Conservation (phyloP, 2,113 vertebrate species). For the Menura novaehollandiae region DNA sequence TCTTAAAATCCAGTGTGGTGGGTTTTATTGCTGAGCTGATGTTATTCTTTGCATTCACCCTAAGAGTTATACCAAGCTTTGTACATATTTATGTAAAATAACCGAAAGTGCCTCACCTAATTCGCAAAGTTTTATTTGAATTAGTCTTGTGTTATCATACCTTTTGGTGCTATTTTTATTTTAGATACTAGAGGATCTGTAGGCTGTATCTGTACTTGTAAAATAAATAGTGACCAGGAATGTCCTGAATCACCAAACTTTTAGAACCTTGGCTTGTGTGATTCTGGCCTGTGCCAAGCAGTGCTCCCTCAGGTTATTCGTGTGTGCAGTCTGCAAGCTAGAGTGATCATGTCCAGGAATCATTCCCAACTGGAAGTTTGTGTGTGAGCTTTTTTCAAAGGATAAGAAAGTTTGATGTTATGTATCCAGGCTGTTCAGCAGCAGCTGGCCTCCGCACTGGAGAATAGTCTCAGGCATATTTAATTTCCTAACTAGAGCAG, state of each 20-base stretch:
- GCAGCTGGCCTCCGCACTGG: not conserved
- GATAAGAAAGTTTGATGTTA: not conserved
- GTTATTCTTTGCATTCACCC: not conserved
- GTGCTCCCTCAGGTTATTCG: fast-evolving
- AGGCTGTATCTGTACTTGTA: not conserved
- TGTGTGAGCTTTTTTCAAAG: not conserved
- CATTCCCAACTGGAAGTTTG: not conserved
- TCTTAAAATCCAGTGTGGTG: not conserved
- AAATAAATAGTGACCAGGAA: not conserved
- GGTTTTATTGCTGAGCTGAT: not conserved
- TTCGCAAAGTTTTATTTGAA: not conserved
- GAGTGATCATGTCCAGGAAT: not conserved
- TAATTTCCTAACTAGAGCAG: not conserved
- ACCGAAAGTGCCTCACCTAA: not conserved
- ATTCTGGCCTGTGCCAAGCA: not conserved
- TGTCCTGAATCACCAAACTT: fast-evolving
- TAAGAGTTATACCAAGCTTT: not conserved
- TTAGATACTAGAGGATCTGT: not conserved
- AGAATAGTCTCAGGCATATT: not conserved
- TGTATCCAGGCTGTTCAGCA: not conserved
- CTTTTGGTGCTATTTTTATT: not conserved
- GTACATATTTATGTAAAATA: not conserved
- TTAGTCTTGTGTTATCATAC: not conserved
- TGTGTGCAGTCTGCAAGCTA: not conserved
- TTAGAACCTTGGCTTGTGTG: not conserved